Conservation (phyloP, 2,113 vertebrate genomes). For the Pan paniscus region DNA sequence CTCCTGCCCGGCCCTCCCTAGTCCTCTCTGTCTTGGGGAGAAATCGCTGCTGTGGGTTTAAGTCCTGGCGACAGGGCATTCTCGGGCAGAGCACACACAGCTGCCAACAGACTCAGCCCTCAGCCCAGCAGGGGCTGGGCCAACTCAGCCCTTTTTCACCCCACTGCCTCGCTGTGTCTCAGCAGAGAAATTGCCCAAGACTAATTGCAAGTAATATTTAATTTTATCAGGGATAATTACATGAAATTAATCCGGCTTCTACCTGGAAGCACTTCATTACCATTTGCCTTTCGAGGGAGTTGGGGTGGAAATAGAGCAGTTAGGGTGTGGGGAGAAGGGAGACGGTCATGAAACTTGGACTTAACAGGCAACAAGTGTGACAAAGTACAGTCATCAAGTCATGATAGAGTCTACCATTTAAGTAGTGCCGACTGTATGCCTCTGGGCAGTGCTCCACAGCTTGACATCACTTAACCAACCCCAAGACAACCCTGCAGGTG, state of each 20-base stretch:
- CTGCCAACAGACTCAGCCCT: background rate
- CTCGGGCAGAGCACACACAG: too few relatives aligned
- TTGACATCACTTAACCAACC: background rate
- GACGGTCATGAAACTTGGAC: accelerated
- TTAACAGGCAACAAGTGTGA: background rate
- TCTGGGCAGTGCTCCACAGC: accelerated
- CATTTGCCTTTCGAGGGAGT: accelerated
- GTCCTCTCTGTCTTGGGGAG: background rate
- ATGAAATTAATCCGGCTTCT: conserved; percentile 40
- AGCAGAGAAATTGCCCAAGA: conserved; percentile 48
- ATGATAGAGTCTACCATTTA: accelerated
- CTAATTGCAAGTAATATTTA: conserved; percentile 69
- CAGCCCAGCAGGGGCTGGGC: background rate
- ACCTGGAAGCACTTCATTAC: conserved; percentile 20
- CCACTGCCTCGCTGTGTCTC: background rate
- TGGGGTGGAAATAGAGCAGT: background rate
- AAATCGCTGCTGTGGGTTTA: accelerated
- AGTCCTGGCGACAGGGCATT: accelerated
- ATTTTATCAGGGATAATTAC: conserved; percentile 45
- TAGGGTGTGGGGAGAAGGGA: background rate
- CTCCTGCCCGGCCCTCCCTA: accelerated
- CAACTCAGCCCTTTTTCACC: background rate
- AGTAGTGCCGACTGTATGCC: background rate
- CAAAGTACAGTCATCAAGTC: background rate
- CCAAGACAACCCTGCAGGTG: background rate